Conservation (phyloP, 2,888 invertebrate species). For the Drosophila recens region DNA sequence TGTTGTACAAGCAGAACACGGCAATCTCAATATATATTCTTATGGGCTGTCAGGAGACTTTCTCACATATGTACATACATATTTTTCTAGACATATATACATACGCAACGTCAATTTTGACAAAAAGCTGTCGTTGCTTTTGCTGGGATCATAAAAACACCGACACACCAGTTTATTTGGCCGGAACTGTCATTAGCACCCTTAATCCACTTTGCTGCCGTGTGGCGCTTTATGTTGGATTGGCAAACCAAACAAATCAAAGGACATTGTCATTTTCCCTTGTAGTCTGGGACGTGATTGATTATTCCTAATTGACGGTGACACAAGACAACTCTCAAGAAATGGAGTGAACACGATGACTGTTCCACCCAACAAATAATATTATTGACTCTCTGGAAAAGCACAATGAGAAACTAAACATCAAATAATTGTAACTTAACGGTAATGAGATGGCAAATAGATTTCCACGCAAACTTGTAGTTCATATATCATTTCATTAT, state of each 20-base stretch:
- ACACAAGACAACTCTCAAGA: constrained; percentile 27
- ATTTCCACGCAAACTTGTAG: constrained; percentile 9
- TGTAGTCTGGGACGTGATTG: constrained; percentile 35
- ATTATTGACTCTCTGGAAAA: not conserved
- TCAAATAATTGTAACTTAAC: constrained; percentile 21
- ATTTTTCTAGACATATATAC: constrained; percentile 16
- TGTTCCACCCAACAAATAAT: constrained; percentile 9
- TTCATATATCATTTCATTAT: constrained; percentile 24
- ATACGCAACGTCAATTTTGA: constrained; percentile 75
- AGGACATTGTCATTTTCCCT: constrained; percentile 53
- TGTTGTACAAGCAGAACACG: constrained; percentile 72
- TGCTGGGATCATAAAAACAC: constrained; percentile 55
- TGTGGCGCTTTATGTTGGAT: constrained; percentile 58
- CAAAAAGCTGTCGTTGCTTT: constrained; percentile 68
- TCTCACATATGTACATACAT: constrained; percentile 32
- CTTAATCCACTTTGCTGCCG: constrained; percentile 71
- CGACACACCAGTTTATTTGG: constrained; percentile 48
- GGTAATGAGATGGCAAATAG: not conserved
- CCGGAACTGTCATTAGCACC: constrained; percentile 71
- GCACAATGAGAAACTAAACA: constrained; percentile 5
- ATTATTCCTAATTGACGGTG: constrained; percentile 60
- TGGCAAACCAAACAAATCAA: constrained; percentile 76
- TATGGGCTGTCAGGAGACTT: constrained; percentile 62
- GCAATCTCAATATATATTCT: constrained; percentile 75
- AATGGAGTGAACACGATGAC: not conserved